phyloP scores from a whole-genome alignment of 2,797 vertebrate genomes.

The Aythya fuligula region DNA sequence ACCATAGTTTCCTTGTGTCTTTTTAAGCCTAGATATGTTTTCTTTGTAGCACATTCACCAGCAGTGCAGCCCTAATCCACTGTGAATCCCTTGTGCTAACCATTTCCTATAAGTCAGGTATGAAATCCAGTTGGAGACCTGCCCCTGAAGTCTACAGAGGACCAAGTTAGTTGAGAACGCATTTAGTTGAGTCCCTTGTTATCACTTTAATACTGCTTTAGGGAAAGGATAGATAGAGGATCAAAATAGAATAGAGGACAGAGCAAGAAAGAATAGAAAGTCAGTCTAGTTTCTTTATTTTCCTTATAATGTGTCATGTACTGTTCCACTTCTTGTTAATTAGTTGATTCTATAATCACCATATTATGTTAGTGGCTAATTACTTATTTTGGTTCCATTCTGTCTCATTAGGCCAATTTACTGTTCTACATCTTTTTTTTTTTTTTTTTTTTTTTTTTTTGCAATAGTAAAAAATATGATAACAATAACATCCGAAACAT shows the following conservation, averaged over 20 bases:
- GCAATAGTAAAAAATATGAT: background rate
- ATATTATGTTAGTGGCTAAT: background rate
- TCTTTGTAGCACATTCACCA: background rate
- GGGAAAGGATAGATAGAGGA: background rate
- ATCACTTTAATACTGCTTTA: background rate
- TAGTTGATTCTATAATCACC: background rate
- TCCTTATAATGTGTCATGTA: background rate
- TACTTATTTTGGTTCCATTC: slow-evolving; percentile 32
- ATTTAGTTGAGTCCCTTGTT: background rate
- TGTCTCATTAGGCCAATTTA: slow-evolving; percentile 27
- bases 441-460: background rate
- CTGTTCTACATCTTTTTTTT: background rate
- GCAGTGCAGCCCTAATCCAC: background rate
- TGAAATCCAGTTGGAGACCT: background rate
- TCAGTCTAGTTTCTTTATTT: background rate
- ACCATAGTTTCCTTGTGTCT: background rate
- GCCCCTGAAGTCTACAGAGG: background rate
- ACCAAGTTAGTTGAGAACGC: background rate
- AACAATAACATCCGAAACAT: background rate
- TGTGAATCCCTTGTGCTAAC: background rate
- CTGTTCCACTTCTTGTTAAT: background rate
- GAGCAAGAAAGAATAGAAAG: background rate
- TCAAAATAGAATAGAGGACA: background rate
- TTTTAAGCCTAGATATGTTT: background rate
- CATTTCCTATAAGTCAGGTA: background rate